phyloP scores from a whole-genome alignment of 2,797 vertebrate species.

The Rhincodon typus region DNA sequence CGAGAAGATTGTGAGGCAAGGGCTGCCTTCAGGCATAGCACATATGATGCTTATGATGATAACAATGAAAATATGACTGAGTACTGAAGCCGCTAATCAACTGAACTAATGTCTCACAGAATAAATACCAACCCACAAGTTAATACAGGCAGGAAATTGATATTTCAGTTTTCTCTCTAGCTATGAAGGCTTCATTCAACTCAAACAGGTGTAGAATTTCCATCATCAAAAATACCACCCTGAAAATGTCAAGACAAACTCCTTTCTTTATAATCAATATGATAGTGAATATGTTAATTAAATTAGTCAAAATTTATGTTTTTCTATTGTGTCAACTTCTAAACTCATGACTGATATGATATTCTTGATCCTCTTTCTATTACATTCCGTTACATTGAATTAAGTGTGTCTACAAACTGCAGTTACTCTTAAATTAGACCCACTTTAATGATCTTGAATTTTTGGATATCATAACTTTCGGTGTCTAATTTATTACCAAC shows the following conservation, averaged over 20 bases:
- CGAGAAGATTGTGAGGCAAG: not conserved
- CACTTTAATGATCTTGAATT: not conserved
- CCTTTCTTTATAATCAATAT: not conserved
- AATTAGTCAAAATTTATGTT: not conserved
- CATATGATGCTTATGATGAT: not conserved
- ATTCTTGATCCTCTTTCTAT: not conserved
- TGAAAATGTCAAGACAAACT: not conserved
- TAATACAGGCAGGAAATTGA: not conserved
- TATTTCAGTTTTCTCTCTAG: not conserved
- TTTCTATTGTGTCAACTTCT: not conserved
- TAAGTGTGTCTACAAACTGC: not conserved
- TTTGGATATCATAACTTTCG: not conserved
- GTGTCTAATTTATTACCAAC: not conserved
- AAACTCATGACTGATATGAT: not conserved
- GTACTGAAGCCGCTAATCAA: not conserved
- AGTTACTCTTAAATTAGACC: not conserved
- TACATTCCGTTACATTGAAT: not conserved
- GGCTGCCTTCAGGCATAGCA: not conserved
- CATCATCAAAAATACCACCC: not conserved
- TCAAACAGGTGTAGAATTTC: not conserved
- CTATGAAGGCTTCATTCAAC: not conserved
- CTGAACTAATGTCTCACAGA: not conserved
- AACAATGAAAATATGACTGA: not conserved
- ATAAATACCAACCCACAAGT: not conserved
- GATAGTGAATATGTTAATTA: not conserved